Evolutionary conservation across 92 coral and sea anemone species (phyloP), one percentile per base, ranked within the genome.

Genomic region (Chrysogorgia sp.): DNA sequence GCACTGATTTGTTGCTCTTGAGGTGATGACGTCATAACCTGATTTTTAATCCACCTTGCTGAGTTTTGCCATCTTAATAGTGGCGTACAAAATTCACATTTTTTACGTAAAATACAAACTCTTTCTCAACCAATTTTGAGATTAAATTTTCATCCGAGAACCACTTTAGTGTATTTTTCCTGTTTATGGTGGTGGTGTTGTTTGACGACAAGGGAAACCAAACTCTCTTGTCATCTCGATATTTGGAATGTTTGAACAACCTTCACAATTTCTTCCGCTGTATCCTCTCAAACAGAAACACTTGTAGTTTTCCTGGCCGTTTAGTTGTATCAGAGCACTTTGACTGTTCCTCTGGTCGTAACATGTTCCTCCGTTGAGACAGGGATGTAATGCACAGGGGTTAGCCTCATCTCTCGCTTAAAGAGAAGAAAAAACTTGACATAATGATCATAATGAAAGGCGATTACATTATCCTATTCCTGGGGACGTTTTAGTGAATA

Each of bases 301-400:
- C 28, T 72, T 72, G 65, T 72, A 72, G 64, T 9, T 35, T 20
- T 56, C 65, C 20, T 72, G 65, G 49, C 34, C 26, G 52, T 15
- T 53, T 26, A 52, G 21, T 32, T 52, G 37, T 58, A 72, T 19
- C 34, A 72, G 32, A 40, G 53, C 82, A 25, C 86, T 88, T 33
- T 84, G 92, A 34, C 98, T 89, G 84, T 89, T 94, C 6, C 92
- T 81, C 62, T 92, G 85, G 37, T 94, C 98, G 62, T 84, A 91
- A 34, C 98, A 94, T 37, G 98, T 90, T 1, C 98, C 98, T 24
- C 92, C 90, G 59, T 89, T 89, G 17, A 61, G 23, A 71, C 98
- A 94, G 2, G 96, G 94, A 58, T 92, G 97, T 0, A 85, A 21
- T 22, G 83, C 85, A 66, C 98, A 94, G 0, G 98, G 97, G 61